Conservation (phyloP, 2,113 vertebrate species). For the Onychostoma macrolepis region DNA sequence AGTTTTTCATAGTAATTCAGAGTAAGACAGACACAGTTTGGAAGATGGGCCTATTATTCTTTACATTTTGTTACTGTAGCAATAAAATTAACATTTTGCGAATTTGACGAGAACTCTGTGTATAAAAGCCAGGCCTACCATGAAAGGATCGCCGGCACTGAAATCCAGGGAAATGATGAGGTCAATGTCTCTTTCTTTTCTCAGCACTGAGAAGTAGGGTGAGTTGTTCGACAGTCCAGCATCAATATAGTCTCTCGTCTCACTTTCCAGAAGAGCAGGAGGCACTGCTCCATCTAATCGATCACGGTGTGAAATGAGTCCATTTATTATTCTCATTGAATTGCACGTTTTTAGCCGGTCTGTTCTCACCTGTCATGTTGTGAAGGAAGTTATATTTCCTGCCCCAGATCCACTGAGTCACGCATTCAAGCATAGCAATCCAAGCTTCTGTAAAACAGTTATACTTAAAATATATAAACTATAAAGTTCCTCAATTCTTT, state of each 20-base stretch:
- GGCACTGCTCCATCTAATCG: neutral
- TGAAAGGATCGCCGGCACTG: conserved; percentile 60
- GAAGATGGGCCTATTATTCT: no score
- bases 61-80: no score
- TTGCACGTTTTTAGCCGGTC: no score
- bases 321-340: no score
- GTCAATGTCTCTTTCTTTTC: conserved; percentile 28
- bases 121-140: conserved; percentile 53
- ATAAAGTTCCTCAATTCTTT: no score
- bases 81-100: no score
- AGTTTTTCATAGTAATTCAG: no score
- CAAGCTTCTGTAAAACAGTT: neutral
- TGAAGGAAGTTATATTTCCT: neutral
- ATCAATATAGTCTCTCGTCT: conserved; percentile 53
- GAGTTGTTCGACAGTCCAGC: conserved; percentile 69
- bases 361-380: neutral
- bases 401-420: neutral
- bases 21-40: no score
- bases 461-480: neutral
- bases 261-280: neutral
- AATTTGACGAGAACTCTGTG: no score
- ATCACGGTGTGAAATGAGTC: neutral
- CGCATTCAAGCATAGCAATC: no score
- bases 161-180: no score
- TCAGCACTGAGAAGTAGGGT: conserved; percentile 64